Conservation (phyloP, 2,888 invertebrate species). For the Monoplex corrugatus region DNA sequence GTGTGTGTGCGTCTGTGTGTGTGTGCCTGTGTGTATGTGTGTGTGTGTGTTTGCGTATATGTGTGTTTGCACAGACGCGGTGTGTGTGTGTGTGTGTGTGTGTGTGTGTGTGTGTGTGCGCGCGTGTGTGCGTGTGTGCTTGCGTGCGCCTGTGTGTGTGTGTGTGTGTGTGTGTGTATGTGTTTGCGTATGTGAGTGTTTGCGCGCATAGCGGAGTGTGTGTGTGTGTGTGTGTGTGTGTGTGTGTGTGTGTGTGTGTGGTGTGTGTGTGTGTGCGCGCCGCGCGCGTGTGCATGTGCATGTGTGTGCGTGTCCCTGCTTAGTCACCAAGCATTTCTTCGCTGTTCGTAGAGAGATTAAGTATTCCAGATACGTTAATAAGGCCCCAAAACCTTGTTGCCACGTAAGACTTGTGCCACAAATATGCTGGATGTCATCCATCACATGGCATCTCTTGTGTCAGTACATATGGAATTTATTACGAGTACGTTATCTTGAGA, state of each 20-base stretch:
- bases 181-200: not conserved
- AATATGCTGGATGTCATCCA: too few species aligned
- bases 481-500: too few species aligned
- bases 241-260: not conserved
- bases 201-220: not conserved
- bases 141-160: not conserved
- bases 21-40: not conserved
- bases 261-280: not conserved
- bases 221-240: not conserved
- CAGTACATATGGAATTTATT: too few species aligned
- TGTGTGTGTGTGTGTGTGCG: not conserved
- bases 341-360: too few species aligned
- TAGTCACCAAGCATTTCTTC: too few species aligned
- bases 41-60: not conserved
- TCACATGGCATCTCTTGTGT: too few species aligned
- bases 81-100: not conserved
- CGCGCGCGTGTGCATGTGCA: too few species aligned
- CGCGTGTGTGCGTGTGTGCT: not conserved
- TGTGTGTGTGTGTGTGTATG: not conserved
- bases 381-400: too few species aligned
- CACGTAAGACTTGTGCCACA: too few species aligned
- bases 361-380: too few species aligned
- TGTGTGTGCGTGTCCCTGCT: too few species aligned
- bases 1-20: not conserved
- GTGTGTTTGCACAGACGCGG: too few species aligned